These are phyloP conservation scores for Polypedilum pembai DNA, from an alignment of 1,140 invertebrate genomes.

Conservation along the genomic window DNA sequence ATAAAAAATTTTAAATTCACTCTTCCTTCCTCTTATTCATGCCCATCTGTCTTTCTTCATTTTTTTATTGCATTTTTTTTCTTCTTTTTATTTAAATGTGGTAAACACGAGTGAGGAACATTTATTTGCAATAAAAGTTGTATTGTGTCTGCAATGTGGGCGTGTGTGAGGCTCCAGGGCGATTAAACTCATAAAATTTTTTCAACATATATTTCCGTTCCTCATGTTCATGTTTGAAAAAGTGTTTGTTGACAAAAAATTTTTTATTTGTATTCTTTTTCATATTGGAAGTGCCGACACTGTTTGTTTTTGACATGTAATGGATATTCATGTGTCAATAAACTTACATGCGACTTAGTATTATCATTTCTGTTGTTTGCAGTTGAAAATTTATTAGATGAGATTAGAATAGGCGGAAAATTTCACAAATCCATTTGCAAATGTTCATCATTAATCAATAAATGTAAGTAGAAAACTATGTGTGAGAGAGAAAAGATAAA, in stretches of 20 bases:
- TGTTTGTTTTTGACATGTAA: constrained; percentile 5
- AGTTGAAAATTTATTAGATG: no score
- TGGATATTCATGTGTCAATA: neutral
- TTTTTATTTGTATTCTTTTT: neutral
- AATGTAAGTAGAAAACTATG: neutral
- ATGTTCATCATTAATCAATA: constrained; percentile 6
- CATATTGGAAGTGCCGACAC: neutral
- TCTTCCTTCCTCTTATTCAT: no score
- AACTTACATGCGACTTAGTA: neutral
- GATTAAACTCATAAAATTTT: neutral
- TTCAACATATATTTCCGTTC: neutral
- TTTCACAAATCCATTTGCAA: no score
- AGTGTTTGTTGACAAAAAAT: neutral
- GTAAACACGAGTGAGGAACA: no score
- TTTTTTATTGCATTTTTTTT: no score
- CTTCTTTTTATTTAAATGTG: no score
- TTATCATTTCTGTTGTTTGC: no score
- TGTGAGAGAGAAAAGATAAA: neutral
- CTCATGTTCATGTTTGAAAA: neutral
- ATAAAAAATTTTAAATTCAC: no score
- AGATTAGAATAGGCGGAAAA: no score
- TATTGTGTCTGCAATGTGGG: neutral
- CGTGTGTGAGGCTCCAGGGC: neutral
- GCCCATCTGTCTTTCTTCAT: no score
- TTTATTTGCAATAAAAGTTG: neutral